phyloP scores from a whole-genome alignment of 2,113 vertebrate species.

The Anoura caudifer region DNA sequence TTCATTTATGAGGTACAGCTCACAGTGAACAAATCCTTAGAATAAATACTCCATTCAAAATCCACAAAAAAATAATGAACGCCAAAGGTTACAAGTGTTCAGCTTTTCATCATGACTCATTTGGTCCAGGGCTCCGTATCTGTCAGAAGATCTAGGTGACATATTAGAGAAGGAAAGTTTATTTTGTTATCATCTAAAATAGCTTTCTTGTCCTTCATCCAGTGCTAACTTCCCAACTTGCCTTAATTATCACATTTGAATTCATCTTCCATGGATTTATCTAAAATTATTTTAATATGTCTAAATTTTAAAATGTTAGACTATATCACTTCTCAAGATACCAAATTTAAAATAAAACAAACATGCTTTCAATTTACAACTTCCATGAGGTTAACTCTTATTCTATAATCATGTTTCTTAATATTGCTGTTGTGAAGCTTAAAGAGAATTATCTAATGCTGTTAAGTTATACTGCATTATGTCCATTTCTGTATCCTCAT shows the following conservation, averaged over 20 bases:
- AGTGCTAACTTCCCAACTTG: not conserved
- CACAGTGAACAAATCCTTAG: not conserved
- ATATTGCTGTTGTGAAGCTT: not conserved
- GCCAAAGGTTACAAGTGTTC: constrained; percentile 3
- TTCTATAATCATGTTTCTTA: not conserved
- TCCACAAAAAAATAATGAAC: constrained; percentile 9
- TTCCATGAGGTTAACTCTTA: not conserved
- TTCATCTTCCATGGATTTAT: not conserved
- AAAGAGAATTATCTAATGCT: not conserved
- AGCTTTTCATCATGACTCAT: not conserved
- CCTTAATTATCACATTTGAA: not conserved
- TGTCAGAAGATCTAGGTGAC: not conserved
- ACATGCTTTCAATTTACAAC: not conserved
- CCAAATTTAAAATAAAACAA: not conserved
- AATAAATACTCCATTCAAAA: constrained; percentile 44
- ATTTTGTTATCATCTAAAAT: not conserved
- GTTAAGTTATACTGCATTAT: not conserved
- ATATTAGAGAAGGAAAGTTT: not conserved
- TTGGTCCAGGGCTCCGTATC: not conserved
- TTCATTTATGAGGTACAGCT: constrained; percentile 50
- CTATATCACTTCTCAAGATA: not conserved
- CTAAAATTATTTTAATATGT: not conserved
- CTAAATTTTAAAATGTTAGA: not conserved
- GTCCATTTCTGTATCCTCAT: not conserved
- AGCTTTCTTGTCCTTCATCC: not conserved